Base-by-base conservation (phyloP, 2,797 vertebrate species). In the Pyrocephalus nanus region DNA sequence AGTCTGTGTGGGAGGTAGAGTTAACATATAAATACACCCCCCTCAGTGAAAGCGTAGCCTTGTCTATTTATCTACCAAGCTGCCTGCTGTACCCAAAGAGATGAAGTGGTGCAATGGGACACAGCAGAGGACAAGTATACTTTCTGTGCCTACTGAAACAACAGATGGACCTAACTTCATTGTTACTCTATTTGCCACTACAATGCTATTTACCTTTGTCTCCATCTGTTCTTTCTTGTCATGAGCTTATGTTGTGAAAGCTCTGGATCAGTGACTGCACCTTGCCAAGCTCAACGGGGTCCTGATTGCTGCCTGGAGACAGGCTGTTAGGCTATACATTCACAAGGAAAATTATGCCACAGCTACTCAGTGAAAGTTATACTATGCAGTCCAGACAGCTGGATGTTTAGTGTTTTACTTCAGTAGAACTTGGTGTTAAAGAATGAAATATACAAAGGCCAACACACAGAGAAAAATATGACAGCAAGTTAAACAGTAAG, bases 221-320 rank as follows among this genome's bases (percentile, higher is more conserved):
- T 92, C 94, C 91, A 94, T 96, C 95, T 96, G 96, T 76, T 95
- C 92, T 76, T 45, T 88, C 74, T 92, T 94, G 94, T 94, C 84
- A 67, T 57, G 70, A 94, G 83, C 83, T 95, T 93, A 90, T 96
- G 95, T 83, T 91, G 81, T 88, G 78, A 95, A 88, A 72, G 48
- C 92, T 93, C 83, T 88, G 90, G 85, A 92, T 95, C 90, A 88
- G 82, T 27, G 15, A 86, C 54, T 90, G 69, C 54, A 75, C 66
- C 86, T 90, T 94, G 92, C 94, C 88, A 92, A 88, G 58, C 93
- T 90, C 79, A 50, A 66, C 81, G 79, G 82, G 70, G 62, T 86
- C 86, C 76, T 75, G 86, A 93, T 93, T 92, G 93, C 88, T 92
- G 88, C 90, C 86, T 93, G 74, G 90, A 93, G 93, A 87, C 89